Evolutionary conservation across 2,888 invertebrate genomes (phyloP).

Genomic region (Agonopterix heracliana): DNA sequence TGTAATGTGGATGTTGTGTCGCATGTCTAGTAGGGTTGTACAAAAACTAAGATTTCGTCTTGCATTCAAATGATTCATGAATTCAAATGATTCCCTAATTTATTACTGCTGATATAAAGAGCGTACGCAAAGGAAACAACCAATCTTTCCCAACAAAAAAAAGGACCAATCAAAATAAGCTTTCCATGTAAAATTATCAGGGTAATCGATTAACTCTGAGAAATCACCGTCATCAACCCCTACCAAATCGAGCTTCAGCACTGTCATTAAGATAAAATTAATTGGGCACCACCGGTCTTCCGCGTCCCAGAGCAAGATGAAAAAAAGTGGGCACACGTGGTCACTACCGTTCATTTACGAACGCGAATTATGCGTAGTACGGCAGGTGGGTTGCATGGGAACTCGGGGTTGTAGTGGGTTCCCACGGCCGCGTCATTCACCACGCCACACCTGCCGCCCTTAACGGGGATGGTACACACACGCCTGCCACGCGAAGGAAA

Average conservation of each 20-base stretch:
- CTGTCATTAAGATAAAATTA: slow-evolving; percentile 65
- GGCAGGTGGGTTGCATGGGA: slow-evolving; percentile 69
- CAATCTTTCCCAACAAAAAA: background rate
- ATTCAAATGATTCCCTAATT: no score
- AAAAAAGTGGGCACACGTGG: slow-evolving; percentile 70
- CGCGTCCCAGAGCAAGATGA: slow-evolving; percentile 52
- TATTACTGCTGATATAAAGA: no score
- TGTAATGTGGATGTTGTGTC: background rate
- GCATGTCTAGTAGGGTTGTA: background rate
- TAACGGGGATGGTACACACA: slow-evolving; percentile 69
- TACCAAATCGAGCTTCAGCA: slow-evolving; percentile 23
- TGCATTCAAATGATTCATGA: no score
- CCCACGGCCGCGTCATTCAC: slow-evolving; percentile 72
- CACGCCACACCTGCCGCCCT: slow-evolving; percentile 69
- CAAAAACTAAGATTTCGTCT: no score
- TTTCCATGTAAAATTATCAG: slow-evolving; percentile 23
- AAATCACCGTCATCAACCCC: slow-evolving; percentile 36
- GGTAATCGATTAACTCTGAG: slow-evolving; percentile 51
- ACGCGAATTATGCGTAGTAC: slow-evolving; percentile 75
- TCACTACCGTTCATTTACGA: slow-evolving; percentile 76
- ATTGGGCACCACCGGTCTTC: slow-evolving; percentile 67
- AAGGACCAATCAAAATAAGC: slow-evolving; percentile 5
- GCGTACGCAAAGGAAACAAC: no score
- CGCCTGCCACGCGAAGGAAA: slow-evolving; percentile 71
- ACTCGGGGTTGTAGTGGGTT: slow-evolving; percentile 67